Percentiles rank a stretch among this genome's conserved stretches.
These are phyloP conservation scores for Acleris holmiana DNA, from an alignment of 2,888 invertebrate genomes.

Conservation along the genomic window DNA sequence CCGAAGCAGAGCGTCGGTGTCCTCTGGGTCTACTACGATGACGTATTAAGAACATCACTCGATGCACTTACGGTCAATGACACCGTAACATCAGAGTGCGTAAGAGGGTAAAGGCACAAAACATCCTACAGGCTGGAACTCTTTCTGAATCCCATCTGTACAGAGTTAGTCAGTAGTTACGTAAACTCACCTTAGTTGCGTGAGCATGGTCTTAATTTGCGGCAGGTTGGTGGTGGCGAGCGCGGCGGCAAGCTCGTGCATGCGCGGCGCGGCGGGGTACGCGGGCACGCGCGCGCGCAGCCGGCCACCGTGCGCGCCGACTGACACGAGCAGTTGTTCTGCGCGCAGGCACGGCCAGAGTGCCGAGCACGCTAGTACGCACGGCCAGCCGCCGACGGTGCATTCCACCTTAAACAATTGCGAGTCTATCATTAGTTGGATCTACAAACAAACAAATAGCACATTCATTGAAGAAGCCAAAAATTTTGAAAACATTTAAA, in stretches of 20 bases:
- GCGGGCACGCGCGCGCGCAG: constrained; percentile 96
- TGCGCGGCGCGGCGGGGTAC: constrained; percentile 91
- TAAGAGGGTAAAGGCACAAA: too few species aligned
- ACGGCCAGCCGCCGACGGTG: constrained; percentile 93
- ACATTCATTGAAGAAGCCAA: too few species aligned
- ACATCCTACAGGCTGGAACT: too few species aligned
- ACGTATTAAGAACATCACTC: too few species aligned
- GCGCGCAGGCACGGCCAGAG: constrained; percentile 95
- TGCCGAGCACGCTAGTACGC: constrained; percentile 95
- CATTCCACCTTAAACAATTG: constrained; percentile 86
- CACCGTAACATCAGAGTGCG: too few species aligned
- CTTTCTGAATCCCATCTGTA: too few species aligned
- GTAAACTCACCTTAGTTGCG: constrained; percentile 76
- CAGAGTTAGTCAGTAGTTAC: neutral
- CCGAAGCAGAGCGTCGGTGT: too few species aligned
- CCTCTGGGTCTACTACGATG: too few species aligned
- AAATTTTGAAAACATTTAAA: too few species aligned
- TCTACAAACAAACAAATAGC: too few species aligned
- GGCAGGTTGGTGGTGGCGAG: constrained; percentile 73
- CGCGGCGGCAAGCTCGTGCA: constrained; percentile 92
- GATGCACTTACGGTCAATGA: too few species aligned
- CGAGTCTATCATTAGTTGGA: too few species aligned
- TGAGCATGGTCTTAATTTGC: constrained; percentile 65
- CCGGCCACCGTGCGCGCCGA: constrained; percentile 97
- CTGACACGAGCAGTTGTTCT: constrained; percentile 95